Evolutionary conservation across 2,797 vertebrate species (phyloP), one percentile per base, ranked within the genome.

Genomic region (Poeciliopsis paucimaculata): DNA sequence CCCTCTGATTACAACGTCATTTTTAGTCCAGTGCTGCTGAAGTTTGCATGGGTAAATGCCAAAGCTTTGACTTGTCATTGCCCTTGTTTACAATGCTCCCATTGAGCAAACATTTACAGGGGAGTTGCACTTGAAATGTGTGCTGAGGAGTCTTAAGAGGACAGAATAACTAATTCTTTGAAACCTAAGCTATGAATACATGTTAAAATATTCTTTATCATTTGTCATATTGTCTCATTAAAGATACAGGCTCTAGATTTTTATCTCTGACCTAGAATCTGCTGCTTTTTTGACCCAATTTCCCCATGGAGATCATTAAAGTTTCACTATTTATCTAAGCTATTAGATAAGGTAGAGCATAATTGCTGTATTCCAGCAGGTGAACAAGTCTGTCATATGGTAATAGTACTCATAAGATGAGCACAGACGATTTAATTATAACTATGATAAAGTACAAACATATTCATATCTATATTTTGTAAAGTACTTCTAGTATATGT

Each of bases 1-100:
- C 87, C 87, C 87, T 88, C 86, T 91, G 90, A 93, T 92, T 92
- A 88, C 84, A 77, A 86, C 90, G 85, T 86, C 74, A 82, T 91
- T 92, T 94, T 88, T 87, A 90, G 89, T 86, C 75, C 84, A 68
- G 84, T 68, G 46, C 81, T 72, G 72, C 77, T 85, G 83, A 64
- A 79, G 85, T 90, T 90, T 90, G 82, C 80, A 47, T 77, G 84
- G 79, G 83, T 84, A 81, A 82, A 82, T 73, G 80, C 81, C 85
- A 88, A 88, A 86, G 64, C 78, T 71, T 55, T 78, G 86, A 57
- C 77, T 73, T 87, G 85, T 90, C 77, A 75, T 41, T 87, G 81
- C 0, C 36, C 77, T 84, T 75, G 80, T 91, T 89, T 85, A 80
- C 82, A 75, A 2, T 75, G 81, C 83, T 87, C 73, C 72, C 53